Base-by-base conservation (phyloP, 1,140 invertebrate genomes). In the Leptoteleia sp. region DNA sequence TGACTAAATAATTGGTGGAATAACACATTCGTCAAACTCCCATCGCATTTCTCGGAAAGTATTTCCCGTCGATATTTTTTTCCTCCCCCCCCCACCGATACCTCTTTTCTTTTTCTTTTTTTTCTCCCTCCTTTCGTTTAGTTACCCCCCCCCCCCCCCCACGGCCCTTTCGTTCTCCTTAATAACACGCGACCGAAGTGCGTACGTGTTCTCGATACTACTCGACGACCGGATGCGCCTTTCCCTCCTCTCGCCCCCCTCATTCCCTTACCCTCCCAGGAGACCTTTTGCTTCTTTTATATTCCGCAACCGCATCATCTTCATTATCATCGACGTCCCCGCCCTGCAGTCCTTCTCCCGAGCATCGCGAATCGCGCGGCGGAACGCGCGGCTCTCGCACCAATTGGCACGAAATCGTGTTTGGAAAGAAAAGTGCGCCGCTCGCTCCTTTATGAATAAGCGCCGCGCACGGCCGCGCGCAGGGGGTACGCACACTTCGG, bases 131-230 rank as follows among this genome's bases (percentile, higher is more conserved):
- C 27, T 25, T 70, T 42, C 35, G 52, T 29, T 57, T 59, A 25
- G 33, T 64, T 65, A 76, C 42, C 59, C 52, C 68, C 42, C 43
- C 54, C 27, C 33, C 25, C 61, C 48, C 50, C 33, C 25, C 61
- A 47, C 50, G 54, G 59, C 57, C 50, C 71, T 65, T 68, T 71
- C 31, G 76, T 55, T 71, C 42, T 65, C 76, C 61, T 71, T 76
- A 80, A 72, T 73, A 75, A 76, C 72, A 76, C 67, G 72, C 73
- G 68, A 80, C 67, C 62, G 25, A 76, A 76, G 71, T 76, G 68
- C 62, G 67, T 84, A 83, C 82, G 82, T 84, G 82, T 83, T 78
- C 76, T 83, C 82, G 83, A 84, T 84, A 83, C 80, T 80, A 52
- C 70, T 65, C 64, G 64, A 52, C 78, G 62, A 73, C 82, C 84